These are phyloP conservation scores for Apis cerana DNA, from an alignment of 1,140 invertebrate genomes.

Conservation along the genomic window DNA sequence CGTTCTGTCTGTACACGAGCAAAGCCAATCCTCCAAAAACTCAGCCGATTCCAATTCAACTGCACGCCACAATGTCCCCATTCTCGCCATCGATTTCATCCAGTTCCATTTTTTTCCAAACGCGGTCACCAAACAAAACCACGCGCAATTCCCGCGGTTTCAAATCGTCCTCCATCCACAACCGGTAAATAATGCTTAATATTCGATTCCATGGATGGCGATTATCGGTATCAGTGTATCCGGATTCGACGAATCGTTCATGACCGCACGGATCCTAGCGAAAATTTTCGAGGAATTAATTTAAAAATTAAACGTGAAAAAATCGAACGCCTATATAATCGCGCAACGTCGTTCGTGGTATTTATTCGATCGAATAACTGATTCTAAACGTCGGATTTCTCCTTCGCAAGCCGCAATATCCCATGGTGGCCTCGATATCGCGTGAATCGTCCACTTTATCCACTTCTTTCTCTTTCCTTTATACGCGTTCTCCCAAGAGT, in stretches of 20 bases:
- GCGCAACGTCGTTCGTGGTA: no score
- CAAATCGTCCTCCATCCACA: not conserved
- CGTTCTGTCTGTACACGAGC: no score
- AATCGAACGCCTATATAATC: no score
- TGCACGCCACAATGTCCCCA: not conserved
- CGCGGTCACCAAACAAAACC: not conserved
- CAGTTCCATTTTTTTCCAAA: not conserved
- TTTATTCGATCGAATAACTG: not conserved
- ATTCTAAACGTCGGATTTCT: conserved; percentile 60
- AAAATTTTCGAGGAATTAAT: not conserved
- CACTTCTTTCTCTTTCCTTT: not conserved
- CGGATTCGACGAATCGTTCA: not conserved
- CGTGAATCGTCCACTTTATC: not conserved
- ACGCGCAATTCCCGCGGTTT: not conserved
- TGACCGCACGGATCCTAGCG: not conserved
- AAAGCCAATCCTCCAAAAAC: no score
- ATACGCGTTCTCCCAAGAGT: not conserved
- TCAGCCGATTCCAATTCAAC: no score
- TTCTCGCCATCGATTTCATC: not conserved
- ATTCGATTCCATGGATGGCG: conserved; percentile 7
- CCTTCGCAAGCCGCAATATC: conserved; percentile 47
- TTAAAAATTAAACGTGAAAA: not conserved
- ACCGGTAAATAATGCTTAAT: conserved; percentile 14
- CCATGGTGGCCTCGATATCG: not conserved
- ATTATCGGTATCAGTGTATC: not conserved